A percentile compares a stretch with the other conserved stretches of the same genome.
Conservation (phyloP, 2,888 invertebrate genomes). For the Leucoma salicis region DNA sequence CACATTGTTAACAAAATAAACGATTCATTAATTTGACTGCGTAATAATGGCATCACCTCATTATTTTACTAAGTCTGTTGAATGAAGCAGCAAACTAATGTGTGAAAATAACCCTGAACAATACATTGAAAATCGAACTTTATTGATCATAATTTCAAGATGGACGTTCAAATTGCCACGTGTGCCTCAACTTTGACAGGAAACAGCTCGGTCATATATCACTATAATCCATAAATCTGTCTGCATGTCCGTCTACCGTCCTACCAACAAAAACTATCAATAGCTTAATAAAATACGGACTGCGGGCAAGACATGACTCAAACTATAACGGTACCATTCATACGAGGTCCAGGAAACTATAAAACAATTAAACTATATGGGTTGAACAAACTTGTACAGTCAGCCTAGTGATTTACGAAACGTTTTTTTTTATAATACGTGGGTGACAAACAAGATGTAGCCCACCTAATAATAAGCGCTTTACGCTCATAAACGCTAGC, state of each 20-base stretch:
- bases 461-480: too few species aligned
- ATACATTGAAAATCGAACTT: too few species aligned
- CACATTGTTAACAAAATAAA: too few species aligned
- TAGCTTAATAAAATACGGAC: constrained; percentile 3
- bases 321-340: constrained; percentile 26
- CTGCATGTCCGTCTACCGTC: constrained; percentile 1
- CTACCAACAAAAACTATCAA: constrained; percentile 1
- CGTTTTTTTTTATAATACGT: not conserved
- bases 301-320: constrained; percentile 5
- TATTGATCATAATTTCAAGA: too few species aligned
- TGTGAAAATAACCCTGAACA: too few species aligned
- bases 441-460: too few species aligned
- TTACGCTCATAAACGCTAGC: too few species aligned
- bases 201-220: constrained; percentile 2
- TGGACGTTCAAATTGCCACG: not conserved
- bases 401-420: not conserved
- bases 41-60: too few species aligned
- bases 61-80: too few species aligned
- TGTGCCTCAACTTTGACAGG: not conserved
- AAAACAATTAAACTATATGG: constrained; percentile 16
- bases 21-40: too few species aligned
- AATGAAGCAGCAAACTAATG: too few species aligned
- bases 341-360: constrained; percentile 33
- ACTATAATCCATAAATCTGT: constrained; percentile 3
- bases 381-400: constrained; percentile 32